phyloP scores from a whole-genome alignment of 1,140 invertebrate species.

The Drosophila dunni region DNA sequence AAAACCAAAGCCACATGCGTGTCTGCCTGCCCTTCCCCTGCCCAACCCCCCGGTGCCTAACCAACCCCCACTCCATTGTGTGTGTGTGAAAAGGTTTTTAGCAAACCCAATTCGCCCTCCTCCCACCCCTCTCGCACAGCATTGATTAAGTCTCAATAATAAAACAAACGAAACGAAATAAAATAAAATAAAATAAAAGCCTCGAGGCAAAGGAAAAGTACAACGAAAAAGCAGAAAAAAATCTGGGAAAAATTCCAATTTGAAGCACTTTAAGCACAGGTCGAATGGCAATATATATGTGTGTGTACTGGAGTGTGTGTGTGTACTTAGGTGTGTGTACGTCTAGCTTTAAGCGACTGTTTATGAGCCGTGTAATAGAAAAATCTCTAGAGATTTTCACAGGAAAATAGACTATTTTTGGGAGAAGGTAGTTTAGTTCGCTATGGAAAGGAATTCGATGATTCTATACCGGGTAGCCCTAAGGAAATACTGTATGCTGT shows the following conservation, averaged over 20 bases:
- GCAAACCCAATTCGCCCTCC: background rate
- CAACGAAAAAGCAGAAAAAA: conserved; percentile 12
- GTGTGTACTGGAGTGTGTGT: conserved; percentile 13
- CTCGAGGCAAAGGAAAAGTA: background rate
- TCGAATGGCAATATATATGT: conserved; percentile 19
- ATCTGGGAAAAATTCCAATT: conserved; percentile 31
- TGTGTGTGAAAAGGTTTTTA: conserved; percentile 44
- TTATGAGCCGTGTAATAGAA: conserved; percentile 25
- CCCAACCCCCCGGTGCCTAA: background rate
- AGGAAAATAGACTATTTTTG: background rate
- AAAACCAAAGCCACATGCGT: conserved; percentile 62
- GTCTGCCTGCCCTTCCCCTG: conserved; percentile 8
- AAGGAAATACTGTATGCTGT: too few relatives aligned
- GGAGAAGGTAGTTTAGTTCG: too few relatives aligned
- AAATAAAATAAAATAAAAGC: conserved; percentile 36
- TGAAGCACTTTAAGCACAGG: conserved; percentile 40
- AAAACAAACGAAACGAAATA: conserved; percentile 54
- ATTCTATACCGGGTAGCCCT: too few relatives aligned
- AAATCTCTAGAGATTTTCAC: conserved; percentile 10
- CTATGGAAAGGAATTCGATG: too few relatives aligned
- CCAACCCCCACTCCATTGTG: background rate
- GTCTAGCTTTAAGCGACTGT: conserved; percentile 33
- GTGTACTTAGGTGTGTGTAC: conserved; percentile 14
- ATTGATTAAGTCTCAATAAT: conserved; percentile 63
- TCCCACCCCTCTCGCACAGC: conserved; percentile 2